These are phyloP conservation scores for Berghia stephanieae DNA, from an alignment of 1,140 invertebrate species.

Conservation along the genomic window DNA sequence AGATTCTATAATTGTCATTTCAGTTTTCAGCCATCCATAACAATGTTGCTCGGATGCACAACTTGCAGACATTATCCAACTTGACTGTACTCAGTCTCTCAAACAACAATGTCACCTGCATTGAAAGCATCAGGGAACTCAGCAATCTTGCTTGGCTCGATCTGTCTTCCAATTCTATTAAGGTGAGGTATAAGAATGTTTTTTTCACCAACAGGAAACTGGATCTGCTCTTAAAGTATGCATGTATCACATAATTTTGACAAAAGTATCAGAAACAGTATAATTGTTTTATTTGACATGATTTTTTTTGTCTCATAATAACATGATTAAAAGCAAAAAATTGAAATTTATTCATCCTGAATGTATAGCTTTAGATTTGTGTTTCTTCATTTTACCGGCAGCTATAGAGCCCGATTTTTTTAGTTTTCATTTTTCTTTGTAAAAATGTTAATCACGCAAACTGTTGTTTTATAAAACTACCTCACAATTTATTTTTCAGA, in stretches of 20 bases:
- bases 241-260: too few relatives aligned
- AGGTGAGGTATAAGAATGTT: too few relatives aligned
- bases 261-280: too few relatives aligned
- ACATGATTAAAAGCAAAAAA: too few relatives aligned
- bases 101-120: slow-evolving; percentile 86
- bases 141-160: slow-evolving; percentile 79
- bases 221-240: too few relatives aligned
- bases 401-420: neutral
- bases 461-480: slow-evolving; percentile 9
- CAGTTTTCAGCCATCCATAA: slow-evolving; percentile 81
- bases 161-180: slow-evolving; percentile 76
- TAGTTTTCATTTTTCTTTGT: neutral
- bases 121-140: slow-evolving; percentile 74
- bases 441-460: neutral
- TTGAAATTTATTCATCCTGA: too few relatives aligned
- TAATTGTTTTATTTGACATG: too few relatives aligned
- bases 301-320: too few relatives aligned
- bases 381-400: neutral
- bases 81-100: slow-evolving; percentile 84
- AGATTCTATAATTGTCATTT: neutral
- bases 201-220: too few relatives aligned
- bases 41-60: slow-evolving; percentile 85
- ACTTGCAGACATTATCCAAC: slow-evolving; percentile 80
- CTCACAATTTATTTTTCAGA: slow-evolving; percentile 70
- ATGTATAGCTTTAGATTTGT: too few relatives aligned